Conservation (phyloP, 2,113 vertebrate species). For the Pagrus major region DNA sequence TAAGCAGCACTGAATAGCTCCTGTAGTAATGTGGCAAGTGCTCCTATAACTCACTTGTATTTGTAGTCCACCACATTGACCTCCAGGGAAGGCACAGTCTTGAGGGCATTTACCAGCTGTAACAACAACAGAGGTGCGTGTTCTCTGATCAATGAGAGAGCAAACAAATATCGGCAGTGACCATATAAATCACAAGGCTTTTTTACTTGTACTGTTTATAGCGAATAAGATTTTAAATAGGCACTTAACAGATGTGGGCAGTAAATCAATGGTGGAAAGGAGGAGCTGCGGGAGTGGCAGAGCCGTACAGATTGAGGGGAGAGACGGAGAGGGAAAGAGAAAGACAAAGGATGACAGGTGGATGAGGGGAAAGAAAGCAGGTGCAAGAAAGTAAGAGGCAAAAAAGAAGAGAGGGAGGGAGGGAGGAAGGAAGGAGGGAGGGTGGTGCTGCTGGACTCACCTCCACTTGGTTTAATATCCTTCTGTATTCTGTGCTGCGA, state of each 20-base stretch:
- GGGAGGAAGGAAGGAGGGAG: conserved; percentile 1
- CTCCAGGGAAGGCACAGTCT: conserved; percentile 91
- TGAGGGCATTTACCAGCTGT: conserved; percentile 94
- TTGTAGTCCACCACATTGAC: conserved; percentile 97
- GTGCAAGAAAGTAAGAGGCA: conserved; percentile 15
- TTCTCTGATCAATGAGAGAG: conserved; percentile 74
- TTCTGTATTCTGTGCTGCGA: conserved; percentile 95
- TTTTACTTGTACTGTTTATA: conserved; percentile 66
- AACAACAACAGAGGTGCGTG: conserved; percentile 69
- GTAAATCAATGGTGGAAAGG: conserved; percentile 76
- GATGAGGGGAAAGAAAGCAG: conserved; percentile 27
- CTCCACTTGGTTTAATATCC: conserved; percentile 95
- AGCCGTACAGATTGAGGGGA: conserved; percentile 23
- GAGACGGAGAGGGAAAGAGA: conserved; percentile 4
- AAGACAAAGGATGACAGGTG: conserved; percentile 11
- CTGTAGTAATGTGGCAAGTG: conserved; percentile 9
- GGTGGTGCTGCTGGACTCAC: conserved; percentile 77
- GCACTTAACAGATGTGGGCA: conserved; percentile 69
- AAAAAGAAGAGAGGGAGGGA: conserved; percentile 1
- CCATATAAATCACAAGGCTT: conserved; percentile 72
- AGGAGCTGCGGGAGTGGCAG: conserved; percentile 13
- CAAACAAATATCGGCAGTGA: conserved; percentile 60
- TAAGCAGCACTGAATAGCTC: conserved; percentile 4
- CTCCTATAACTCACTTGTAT: conserved; percentile 89
- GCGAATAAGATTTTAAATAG: conserved; percentile 80